A percentile compares a stretch with the other conserved stretches of the same genome.
phyloP scores from a whole-genome alignment of 2,113 vertebrate species.

The Nothoprocta perdicaria region DNA sequence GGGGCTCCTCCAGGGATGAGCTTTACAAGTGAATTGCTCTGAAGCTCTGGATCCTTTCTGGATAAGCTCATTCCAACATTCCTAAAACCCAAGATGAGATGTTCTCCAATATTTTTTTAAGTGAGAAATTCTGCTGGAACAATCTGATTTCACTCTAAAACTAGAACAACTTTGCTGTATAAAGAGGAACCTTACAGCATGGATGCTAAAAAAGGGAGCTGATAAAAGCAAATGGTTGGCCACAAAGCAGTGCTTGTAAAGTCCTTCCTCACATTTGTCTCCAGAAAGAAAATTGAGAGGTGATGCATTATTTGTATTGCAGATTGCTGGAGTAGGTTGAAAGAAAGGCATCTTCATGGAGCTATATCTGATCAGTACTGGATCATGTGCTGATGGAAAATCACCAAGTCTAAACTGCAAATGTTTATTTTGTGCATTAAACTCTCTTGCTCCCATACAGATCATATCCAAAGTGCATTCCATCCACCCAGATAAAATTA shows the following conservation, averaged over 20 bases:
- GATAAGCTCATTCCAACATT: background rate
- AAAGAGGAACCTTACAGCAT: background rate
- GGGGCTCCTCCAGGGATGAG: background rate
- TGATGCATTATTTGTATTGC: background rate
- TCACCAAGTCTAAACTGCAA: background rate
- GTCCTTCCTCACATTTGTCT: background rate
- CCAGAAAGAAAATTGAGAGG: background rate
- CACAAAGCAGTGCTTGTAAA: background rate
- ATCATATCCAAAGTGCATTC: background rate
- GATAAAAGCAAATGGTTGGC: background rate
- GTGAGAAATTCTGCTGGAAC: background rate
- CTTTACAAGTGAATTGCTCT: background rate
- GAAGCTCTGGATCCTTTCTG: background rate
- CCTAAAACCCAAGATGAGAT: background rate
- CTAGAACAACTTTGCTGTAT: background rate
- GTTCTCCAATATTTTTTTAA: background rate
- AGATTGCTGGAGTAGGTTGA: background rate
- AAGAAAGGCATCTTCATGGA: background rate
- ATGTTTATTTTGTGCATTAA: background rate
- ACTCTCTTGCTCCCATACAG: background rate
- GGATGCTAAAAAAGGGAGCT: background rate
- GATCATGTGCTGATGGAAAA: background rate
- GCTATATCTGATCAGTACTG: background rate
- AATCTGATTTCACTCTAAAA: background rate
- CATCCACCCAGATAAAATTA: background rate